Base-by-base conservation (phyloP, 2,888 invertebrate genomes). In the Spicauda simplicius region DNA sequence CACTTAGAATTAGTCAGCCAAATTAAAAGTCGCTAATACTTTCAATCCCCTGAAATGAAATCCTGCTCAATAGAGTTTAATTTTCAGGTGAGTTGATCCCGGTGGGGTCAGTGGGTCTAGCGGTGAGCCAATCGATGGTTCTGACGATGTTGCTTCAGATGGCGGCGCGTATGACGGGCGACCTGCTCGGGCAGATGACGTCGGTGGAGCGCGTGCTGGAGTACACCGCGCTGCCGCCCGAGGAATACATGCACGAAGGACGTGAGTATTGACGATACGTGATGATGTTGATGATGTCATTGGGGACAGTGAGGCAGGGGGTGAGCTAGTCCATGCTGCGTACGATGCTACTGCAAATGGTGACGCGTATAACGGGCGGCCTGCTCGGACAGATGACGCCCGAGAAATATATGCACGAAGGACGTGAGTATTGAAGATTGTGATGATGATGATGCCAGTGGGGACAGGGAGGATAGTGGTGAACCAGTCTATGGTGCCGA, bases 141-240 rank as follows among this genome's bases (percentile, higher is more conserved):
- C 80, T 95, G 55, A 95, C 95, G 0, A 94, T 95, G 78, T 84
- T 96, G 83, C 80, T 95, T 69, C 95, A 95, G 76, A 97, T 97
- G 97, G 97, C 97, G 0, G 96, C 98, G 80, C 90, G 97, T 18
- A 97, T 97, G 80, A 96, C 97, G 12, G 97, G 97, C 0, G 97
- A 98, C 84, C 94, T 96, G 48, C 79, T 92, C 18, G 91, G 82
- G 1, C 90, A 92, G 69, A 90, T 91, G 90, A 93, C 93, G 0
- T 87, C 96, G 0, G 98, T 98, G 0, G 98, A 98, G 88, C 93
- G 98, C 75, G 95, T 98, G 0, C 83, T 97, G 11, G 97, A 98
- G 79, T 98, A 98, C 83, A 94, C 95, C 0, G 89, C 94, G 18
- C 84, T 98, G 18, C 87, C 90, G 0, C 72, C 74, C 0, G 92